Evolutionary conservation across 2,888 invertebrate genomes (phyloP).

Genomic region (Pinctada fucata): DNA sequence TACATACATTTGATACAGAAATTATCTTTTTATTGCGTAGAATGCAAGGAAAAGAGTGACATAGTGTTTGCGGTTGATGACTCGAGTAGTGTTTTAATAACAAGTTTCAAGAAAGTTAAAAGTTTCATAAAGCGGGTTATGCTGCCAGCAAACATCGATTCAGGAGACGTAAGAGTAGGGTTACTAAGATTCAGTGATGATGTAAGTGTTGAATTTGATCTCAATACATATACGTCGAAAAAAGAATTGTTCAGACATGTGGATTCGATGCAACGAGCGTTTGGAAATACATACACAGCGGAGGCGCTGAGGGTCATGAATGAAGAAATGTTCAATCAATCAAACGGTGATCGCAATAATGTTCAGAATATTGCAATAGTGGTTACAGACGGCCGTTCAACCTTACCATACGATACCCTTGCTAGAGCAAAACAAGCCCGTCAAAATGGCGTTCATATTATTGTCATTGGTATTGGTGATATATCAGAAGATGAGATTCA

Average conservation of each 20-base stretch:
- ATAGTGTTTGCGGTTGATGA: constrained; percentile 65
- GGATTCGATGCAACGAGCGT: too few relatives aligned
- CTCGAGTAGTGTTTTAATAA: constrained; percentile 59
- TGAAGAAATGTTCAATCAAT: not conserved
- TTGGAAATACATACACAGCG: not conserved
- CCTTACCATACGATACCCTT: not conserved
- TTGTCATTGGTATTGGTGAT: constrained; percentile 1
- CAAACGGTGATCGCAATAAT: not conserved
- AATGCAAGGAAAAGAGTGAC: constrained; percentile 60
- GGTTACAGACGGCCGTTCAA: not conserved
- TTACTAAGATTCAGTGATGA: too few relatives aligned
- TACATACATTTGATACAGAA: too few relatives aligned
- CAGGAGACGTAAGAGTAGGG: too few relatives aligned
- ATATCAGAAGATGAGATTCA: not conserved
- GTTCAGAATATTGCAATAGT: not conserved
- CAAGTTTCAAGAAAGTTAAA: constrained; percentile 58
- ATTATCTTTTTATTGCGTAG: constrained; percentile 34
- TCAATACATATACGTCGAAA: too few relatives aligned
- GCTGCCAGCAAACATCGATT: constrained; percentile 52
- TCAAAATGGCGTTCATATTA: not conserved
- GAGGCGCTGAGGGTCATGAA: not conserved
- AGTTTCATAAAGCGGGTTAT: constrained; percentile 52
- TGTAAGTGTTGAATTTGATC: too few relatives aligned
- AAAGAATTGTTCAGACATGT: too few relatives aligned
- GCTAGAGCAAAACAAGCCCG: not conserved